These are phyloP conservation scores for Platyura marginata DNA, from an alignment of 1,140 invertebrate genomes.

Conservation along the genomic window DNA sequence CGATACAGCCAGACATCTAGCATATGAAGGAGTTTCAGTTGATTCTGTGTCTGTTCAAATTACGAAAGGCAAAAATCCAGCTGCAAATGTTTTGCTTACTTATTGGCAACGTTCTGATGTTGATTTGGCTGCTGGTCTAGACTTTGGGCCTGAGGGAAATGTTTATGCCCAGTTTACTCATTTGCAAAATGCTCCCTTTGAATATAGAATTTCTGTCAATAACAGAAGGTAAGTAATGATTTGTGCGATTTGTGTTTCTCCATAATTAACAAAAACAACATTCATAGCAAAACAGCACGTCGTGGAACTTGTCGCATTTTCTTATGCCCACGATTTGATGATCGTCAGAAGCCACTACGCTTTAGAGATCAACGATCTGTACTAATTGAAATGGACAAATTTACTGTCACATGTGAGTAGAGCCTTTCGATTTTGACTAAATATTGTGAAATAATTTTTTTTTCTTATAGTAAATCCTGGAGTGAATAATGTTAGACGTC, in stretches of 20 bases:
- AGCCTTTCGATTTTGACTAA: neutral
- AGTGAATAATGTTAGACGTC: slow-evolving; percentile 24
- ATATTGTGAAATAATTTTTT: too few species aligned
- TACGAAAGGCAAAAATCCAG: neutral
- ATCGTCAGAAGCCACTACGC: slow-evolving; percentile 16
- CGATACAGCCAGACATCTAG: slow-evolving; percentile 11
- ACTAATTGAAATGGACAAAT: slow-evolving; percentile 28
- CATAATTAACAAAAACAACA: neutral
- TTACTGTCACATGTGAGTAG: slow-evolving; percentile 19
- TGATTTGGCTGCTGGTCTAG: slow-evolving; percentile 30
- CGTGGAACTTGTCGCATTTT: slow-evolving; percentile 26
- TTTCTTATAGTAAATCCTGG: slow-evolving; percentile 23
- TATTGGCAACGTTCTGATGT: slow-evolving; percentile 31
- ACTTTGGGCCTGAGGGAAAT: slow-evolving; percentile 28
- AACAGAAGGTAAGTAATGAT: slow-evolving; percentile 17
- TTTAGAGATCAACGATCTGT: slow-evolving; percentile 24
- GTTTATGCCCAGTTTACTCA: slow-evolving; percentile 26
- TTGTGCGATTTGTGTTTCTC: slow-evolving; percentile 21
- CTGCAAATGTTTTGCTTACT: slow-evolving; percentile 23
- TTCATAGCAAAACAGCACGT: neutral
- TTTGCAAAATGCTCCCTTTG: slow-evolving; percentile 25
- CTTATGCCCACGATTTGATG: slow-evolving; percentile 25
- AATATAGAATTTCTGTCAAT: slow-evolving; percentile 17
- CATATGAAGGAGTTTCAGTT: neutral
- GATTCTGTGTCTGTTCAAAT: neutral